A percentile compares a stretch with the other conserved stretches of the same genome.
Evolutionary conservation across 2,797 vertebrate species (phyloP).

Genomic region (Amblyopsis hoosieri): DNA sequence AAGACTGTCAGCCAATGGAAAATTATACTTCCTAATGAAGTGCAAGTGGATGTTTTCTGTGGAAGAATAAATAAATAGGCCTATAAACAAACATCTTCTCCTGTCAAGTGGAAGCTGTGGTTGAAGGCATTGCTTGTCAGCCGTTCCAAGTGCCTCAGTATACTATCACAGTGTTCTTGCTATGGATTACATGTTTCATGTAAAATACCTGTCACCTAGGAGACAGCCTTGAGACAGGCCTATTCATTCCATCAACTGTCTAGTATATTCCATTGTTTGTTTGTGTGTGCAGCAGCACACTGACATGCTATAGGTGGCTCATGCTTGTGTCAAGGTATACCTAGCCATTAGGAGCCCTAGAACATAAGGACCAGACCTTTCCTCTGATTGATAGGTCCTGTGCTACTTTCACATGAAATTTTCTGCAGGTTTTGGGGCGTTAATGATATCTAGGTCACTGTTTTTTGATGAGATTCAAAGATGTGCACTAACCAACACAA

Average conservation of each 20-base stretch:
- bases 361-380: constrained; percentile 35
- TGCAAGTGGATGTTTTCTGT: constrained; percentile 27
- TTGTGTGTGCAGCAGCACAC: constrained; percentile 23
- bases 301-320: constrained; percentile 37
- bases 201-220: constrained; percentile 53
- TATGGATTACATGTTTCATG: constrained; percentile 35
- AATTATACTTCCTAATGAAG: constrained; percentile 24
- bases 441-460: constrained; percentile 73
- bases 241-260: constrained; percentile 57
- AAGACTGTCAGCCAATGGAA: constrained; percentile 29
- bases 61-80: constrained; percentile 31
- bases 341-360: constrained; percentile 36
- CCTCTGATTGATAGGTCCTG: constrained; percentile 48
- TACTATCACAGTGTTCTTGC: constrained; percentile 31
- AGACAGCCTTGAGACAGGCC: constrained; percentile 52
- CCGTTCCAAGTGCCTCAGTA: constrained; percentile 18
- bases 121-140: constrained; percentile 19
- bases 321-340: constrained; percentile 28
- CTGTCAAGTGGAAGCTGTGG: constrained; percentile 8
- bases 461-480: constrained; percentile 60
- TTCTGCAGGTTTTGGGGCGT: constrained; percentile 56
- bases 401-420: constrained; percentile 49
- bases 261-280: constrained; percentile 30
- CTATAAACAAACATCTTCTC: constrained; percentile 11
- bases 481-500: constrained; percentile 35